Evolutionary conservation across 2,797 vertebrate genomes (phyloP).

Genomic region (Clarias platycephalus): DNA sequence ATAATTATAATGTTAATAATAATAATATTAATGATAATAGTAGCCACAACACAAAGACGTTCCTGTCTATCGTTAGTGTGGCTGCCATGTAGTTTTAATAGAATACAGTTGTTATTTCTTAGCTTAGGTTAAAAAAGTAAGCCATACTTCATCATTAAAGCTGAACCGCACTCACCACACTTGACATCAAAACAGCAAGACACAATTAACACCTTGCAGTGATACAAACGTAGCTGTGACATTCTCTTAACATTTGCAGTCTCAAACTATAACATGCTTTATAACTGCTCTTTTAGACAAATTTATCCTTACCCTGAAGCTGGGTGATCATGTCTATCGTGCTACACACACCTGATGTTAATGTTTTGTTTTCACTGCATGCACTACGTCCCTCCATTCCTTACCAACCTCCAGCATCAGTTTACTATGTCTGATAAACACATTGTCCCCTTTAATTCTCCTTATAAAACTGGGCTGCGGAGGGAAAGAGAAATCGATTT

Average conservation of each 20-base stretch:
- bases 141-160: neutral
- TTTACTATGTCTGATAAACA: constrained; percentile 91
- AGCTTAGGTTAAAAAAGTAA: constrained; percentile 11
- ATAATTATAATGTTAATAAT: neutral
- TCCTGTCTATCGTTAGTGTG: neutral
- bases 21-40: neutral
- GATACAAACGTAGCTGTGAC: neutral
- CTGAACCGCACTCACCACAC: neutral
- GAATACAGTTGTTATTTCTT: neutral
- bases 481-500: constrained; percentile 31
- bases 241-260: no score
- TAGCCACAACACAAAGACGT: neutral
- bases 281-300: neutral
- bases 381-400: constrained; percentile 25
- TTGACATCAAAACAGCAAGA: neutral
- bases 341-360: constrained; percentile 7
- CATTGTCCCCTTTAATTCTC: constrained; percentile 86
- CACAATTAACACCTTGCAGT: constrained; percentile 17
- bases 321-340: neutral
- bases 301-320: neutral
- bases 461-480: constrained; percentile 87
- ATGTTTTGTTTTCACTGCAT: constrained; percentile 24
- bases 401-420: constrained; percentile 91
- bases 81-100: neutral
- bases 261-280: neutral